Base-by-base conservation (phyloP, 2,113 vertebrate genomes). In the Paradisaea rubra region DNA sequence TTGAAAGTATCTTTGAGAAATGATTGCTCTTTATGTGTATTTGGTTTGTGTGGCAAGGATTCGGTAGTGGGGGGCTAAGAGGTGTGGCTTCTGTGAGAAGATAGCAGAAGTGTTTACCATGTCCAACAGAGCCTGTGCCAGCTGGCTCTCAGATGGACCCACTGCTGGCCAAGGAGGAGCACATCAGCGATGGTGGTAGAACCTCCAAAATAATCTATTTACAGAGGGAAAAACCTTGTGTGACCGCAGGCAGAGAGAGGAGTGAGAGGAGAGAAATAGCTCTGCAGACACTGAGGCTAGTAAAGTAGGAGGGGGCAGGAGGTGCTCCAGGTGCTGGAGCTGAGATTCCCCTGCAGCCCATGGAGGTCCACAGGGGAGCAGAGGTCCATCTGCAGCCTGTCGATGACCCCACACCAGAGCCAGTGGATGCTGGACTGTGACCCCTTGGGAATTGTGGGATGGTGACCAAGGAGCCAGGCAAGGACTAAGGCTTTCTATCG, bases 171-270 rank as follows among this genome's bases (percentile, higher is more conserved):
- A 56, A 56, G 33, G 25, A 49, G 0, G 3, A 70, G 12, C 25
- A 23, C 3, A 20, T 30, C 25, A 41, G 4, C 0, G 0, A 25
- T 2, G 1, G 23, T 42, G 13, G 9, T 5, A 19, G 14, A 2
- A 2, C 11, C 4, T 66, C 21, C 39, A 25, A 3, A 33, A 20
- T 22, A 19, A 65, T 4, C 1, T 25, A 5, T 23, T 31, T 64
- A 27, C 47, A 41, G 52, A 65, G 15, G 8, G 11, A 30, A 65
- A 85, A 52, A 28, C 11, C 11, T 44, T 49, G 39, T 12, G 8
- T 2, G n/a, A 15, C 13, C 49, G 13, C 20, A 33, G 31, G 7
- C 4, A 19, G n/a, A 76, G 25, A 22, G 6, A 64, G 10, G 3
- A 65, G 16, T 12, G 39, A 81, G 27, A 63, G 31, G 22, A 33